Evolutionary conservation across 2,113 vertebrate genomes (phyloP).

Genomic region (Epinephelus fuscoguttatus): DNA sequence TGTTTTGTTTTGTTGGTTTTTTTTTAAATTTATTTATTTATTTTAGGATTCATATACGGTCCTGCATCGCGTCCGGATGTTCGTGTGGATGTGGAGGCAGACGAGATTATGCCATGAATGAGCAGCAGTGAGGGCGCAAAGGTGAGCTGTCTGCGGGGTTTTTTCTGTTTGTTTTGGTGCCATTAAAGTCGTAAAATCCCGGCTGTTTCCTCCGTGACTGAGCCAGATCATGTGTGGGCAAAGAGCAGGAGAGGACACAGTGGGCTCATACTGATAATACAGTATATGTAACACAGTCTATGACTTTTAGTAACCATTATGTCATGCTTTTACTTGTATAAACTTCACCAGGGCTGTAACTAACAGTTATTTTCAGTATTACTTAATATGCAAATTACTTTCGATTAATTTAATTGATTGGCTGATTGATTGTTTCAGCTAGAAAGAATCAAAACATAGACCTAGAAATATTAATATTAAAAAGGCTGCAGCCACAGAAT

Average conservation of each 20-base stretch:
- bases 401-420: not conserved
- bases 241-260: no score
- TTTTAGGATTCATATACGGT: not conserved
- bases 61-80: not conserved
- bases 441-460: not conserved
- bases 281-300: not conserved
- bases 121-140: slow-evolving; percentile 35
- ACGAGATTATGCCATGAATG: not conserved
- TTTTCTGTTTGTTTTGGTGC: not conserved
- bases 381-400: not conserved
- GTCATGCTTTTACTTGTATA: not conserved
- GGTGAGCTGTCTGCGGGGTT: slow-evolving; percentile 48
- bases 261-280: not conserved
- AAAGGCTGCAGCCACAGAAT: not conserved
- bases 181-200: not conserved
- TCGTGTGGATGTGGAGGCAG: slow-evolving; percentile 19
- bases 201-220: not conserved
- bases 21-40: no score
- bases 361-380: not conserved
- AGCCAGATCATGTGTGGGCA: not conserved
- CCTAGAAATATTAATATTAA: not conserved
- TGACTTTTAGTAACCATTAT: not conserved
- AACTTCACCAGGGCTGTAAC: not conserved
- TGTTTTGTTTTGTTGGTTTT: not conserved
- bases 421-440: not conserved